phyloP scores from a whole-genome alignment of 2,797 vertebrate species.

The Natrix natrix region DNA sequence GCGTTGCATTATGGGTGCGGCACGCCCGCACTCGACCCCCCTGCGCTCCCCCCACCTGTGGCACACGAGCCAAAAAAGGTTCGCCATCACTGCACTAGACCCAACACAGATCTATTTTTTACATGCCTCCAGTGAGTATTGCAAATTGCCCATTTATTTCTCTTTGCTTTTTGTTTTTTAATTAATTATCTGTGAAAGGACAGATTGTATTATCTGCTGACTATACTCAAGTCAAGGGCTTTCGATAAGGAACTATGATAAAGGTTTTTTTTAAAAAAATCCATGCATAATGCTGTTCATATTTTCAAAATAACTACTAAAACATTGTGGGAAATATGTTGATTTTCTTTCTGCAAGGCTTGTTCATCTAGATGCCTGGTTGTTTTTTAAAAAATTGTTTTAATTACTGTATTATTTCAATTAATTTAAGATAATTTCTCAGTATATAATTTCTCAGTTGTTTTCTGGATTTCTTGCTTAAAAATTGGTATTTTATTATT shows the following conservation, averaged over 20 bases:
- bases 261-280: background rate
- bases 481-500: background rate
- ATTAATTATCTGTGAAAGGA: background rate
- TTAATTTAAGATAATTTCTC: background rate
- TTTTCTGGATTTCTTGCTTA: background rate
- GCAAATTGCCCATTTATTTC: background rate
- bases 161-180: background rate
- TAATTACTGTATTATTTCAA: background rate
- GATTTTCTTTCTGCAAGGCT: background rate
- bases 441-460: background rate
- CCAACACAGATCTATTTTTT: background rate
- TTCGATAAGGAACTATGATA: background rate
- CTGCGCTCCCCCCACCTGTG: too few species aligned
- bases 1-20: too few species aligned
- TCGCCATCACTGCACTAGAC: too few species aligned
- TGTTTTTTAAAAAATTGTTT: background rate
- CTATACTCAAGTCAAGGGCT: background rate
- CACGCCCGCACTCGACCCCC: too few species aligned
- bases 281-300: background rate
- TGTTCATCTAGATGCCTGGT: background rate
- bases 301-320: background rate
- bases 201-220: background rate
- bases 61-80: too few species aligned
- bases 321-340: background rate
- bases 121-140: background rate